Percentiles rank a stretch among this genome's conserved stretches.
Evolutionary conservation across 2,888 invertebrate genomes (phyloP).

Genomic region (Tenodera sinensis): DNA sequence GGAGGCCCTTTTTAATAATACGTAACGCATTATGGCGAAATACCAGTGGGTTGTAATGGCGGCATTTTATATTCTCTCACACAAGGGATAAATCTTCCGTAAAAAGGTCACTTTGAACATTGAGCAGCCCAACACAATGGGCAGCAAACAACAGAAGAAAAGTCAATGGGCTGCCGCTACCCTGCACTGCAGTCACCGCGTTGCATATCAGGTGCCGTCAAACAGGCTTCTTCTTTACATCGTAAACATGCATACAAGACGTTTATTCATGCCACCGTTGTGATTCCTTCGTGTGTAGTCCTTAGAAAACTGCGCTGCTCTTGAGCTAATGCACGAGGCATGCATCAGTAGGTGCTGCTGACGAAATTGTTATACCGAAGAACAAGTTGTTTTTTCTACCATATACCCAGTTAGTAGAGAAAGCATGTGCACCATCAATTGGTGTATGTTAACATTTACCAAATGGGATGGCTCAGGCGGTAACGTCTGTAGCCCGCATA

Average conservation of each 20-base stretch:
- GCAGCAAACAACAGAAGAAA: slow-evolving; percentile 20
- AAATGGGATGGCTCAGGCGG: too few species aligned
- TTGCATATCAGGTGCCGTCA: neutral
- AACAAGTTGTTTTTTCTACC: too few species aligned
- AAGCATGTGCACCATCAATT: too few species aligned
- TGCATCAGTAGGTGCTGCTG: too few species aligned
- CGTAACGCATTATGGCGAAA: slow-evolving; percentile 5
- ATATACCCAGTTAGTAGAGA: too few species aligned
- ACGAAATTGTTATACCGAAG: too few species aligned
- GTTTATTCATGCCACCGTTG: neutral
- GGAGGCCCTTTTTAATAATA: neutral
- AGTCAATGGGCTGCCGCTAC: slow-evolving; percentile 11
- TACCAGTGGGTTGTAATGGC: slow-evolving; percentile 5
- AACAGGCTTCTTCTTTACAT: neutral
- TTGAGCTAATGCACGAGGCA: too few species aligned
- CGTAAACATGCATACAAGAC: neutral
- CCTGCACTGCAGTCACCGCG: neutral
- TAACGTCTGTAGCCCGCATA: too few species aligned
- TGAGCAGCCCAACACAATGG: slow-evolving; percentile 20
- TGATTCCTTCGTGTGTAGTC: too few species aligned
- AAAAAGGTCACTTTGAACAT: slow-evolving; percentile 27
- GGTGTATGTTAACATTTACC: too few species aligned
- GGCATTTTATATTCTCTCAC: slow-evolving; percentile 14
- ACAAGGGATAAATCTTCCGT: slow-evolving; percentile 27
- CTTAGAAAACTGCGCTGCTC: too few species aligned